Conservation (phyloP, 1,140 invertebrate species). For the Drosophila pseudoananassae region DNA sequence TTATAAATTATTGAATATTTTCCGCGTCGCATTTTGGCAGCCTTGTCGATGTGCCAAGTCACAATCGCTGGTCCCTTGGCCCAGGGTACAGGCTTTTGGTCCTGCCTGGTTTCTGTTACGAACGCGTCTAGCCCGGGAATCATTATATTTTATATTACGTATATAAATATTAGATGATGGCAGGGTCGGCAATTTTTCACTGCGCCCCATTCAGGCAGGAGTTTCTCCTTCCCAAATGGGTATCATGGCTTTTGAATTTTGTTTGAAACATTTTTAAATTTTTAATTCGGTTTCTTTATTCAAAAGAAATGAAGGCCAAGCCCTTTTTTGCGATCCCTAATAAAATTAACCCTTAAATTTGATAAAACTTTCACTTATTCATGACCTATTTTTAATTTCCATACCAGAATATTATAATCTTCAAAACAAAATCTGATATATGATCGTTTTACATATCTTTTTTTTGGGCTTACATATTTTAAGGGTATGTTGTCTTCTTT, state of each 20-base stretch:
- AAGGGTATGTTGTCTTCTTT: conserved; percentile 53
- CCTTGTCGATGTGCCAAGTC: conserved; percentile 29
- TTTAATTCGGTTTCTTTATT: background rate
- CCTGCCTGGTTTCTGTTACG: background rate
- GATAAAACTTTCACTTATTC: background rate
- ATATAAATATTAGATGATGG: conserved; percentile 67
- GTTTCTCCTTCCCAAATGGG: background rate
- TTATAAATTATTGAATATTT: conserved; percentile 82
- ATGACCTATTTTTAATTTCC: background rate
- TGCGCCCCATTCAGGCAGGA: conserved; percentile 34
- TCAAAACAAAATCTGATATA: background rate
- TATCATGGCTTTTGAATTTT: background rate
- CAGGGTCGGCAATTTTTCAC: conserved; percentile 55
- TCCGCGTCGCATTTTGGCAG: conserved; percentile 62
- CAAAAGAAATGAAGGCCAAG: too few species aligned
- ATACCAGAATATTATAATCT: background rate
- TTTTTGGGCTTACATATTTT: background rate
- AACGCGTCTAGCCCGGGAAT: conserved; percentile 41
- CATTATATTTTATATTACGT: conserved; percentile 67
- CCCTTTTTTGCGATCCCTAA: too few species aligned
- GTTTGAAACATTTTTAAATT: background rate
- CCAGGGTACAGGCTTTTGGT: conserved; percentile 5
- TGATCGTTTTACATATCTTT: background rate
- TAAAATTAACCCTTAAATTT: background rate
- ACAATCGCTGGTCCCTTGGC: conserved; percentile 33